Percentiles rank a stretch among this genome's conserved stretches.
Evolutionary conservation across 1,140 invertebrate species (phyloP).

Genomic region (Trypoxylus dichotomus): DNA sequence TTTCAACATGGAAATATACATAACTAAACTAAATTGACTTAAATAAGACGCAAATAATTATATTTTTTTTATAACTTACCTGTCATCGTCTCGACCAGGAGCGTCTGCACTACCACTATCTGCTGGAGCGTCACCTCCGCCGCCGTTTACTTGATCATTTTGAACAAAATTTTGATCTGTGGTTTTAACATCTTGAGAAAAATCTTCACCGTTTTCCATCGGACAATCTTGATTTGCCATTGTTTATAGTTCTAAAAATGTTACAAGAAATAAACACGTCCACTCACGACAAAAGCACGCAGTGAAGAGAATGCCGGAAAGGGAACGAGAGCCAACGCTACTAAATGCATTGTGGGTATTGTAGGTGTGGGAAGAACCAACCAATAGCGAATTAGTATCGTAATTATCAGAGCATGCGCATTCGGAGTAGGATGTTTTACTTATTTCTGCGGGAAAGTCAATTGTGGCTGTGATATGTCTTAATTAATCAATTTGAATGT

Average conservation of each 20-base stretch:
- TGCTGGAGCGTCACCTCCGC: constrained; percentile 61
- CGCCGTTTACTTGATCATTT: constrained; percentile 60
- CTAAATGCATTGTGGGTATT: constrained; percentile 33
- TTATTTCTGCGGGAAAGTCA: constrained; percentile 24
- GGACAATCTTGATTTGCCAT: constrained; percentile 50
- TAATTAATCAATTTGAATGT: neutral
- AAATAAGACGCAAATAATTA: neutral
- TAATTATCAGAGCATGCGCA: neutral
- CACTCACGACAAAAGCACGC: constrained; percentile 36
- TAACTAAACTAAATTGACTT: constrained; percentile 4
- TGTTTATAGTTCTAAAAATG: neutral
- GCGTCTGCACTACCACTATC: constrained; percentile 66
- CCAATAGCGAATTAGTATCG: constrained; percentile 29
- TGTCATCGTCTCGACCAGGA: constrained; percentile 73
- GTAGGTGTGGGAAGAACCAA: constrained; percentile 11
- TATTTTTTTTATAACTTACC: constrained; percentile 56
- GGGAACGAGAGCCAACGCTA: constrained; percentile 22
- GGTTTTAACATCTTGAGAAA: constrained; percentile 66
- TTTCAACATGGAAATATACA: neutral
- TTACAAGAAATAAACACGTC: constrained; percentile 32
- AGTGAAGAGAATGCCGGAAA: constrained; percentile 38
- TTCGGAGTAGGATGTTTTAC: neutral
- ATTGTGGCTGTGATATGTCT: neutral
- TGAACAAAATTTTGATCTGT: constrained; percentile 47
- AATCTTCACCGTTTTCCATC: constrained; percentile 64